Evolutionary conservation across 1,140 invertebrate genomes (phyloP).

Genomic region (Cyclina sinensis): DNA sequence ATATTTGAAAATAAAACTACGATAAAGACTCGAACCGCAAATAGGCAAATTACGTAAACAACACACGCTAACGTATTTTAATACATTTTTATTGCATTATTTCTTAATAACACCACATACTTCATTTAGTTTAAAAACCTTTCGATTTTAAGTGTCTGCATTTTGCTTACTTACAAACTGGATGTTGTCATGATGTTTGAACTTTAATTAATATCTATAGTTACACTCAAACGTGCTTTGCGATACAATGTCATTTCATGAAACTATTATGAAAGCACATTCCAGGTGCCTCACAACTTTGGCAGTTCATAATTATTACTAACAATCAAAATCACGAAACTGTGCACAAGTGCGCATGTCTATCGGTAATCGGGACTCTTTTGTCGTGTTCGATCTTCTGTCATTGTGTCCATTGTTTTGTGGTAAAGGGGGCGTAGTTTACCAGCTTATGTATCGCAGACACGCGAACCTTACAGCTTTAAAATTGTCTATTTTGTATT

Average conservation of each 20-base stretch:
- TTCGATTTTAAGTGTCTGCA: no score
- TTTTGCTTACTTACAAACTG: no score
- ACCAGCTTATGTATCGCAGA: neutral
- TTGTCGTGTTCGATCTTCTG: neutral
- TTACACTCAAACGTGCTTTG: no score
- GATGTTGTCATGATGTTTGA: no score
- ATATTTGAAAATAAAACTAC: no score
- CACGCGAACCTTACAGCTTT: neutral
- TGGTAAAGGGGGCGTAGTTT: slow-evolving; percentile 21
- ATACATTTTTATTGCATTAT: no score
- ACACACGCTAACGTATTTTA: no score
- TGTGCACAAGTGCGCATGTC: slow-evolving; percentile 1
- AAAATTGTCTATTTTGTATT: neutral
- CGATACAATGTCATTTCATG: neutral
- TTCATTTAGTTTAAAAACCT: no score
- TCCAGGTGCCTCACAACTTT: neutral
- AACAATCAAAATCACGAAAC: neutral
- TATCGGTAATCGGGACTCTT: neutral
- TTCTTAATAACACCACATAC: no score
- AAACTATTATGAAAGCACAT: neutral
- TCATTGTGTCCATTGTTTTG: neutral
- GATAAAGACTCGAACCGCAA: no score
- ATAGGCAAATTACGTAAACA: no score
- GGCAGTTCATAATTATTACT: neutral
- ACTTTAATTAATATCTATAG: no score